These are phyloP conservation scores for Melospiza melodia DNA, from an alignment of 2,113 vertebrate genomes.

Conservation along the genomic window DNA sequence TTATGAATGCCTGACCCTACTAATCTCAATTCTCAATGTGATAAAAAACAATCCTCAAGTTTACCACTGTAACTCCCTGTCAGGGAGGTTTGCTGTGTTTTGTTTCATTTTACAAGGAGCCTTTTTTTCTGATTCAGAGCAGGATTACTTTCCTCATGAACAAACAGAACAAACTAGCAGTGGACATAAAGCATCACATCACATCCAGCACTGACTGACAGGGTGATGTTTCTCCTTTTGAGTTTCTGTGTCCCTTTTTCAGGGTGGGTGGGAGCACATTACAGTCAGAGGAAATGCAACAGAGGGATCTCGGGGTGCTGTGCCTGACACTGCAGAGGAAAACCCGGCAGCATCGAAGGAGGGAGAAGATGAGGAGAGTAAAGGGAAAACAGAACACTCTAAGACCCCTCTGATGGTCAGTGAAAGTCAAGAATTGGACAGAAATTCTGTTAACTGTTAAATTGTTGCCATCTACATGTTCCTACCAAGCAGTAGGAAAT, in stretches of 20 bases:
- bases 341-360: not conserved
- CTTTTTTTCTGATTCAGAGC: not conserved
- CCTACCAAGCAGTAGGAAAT: not conserved
- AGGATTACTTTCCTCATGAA: not conserved
- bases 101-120: not conserved
- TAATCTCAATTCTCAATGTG: not conserved
- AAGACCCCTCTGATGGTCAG: conserved; percentile 17
- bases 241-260: not conserved
- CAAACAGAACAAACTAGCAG: not conserved
- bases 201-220: not conserved
- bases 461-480: rapidly evolving
- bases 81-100: not conserved
- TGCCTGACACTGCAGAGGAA: not conserved
- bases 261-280: conserved; percentile 97
- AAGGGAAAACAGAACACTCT: not conserved
- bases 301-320: conserved; percentile 55
- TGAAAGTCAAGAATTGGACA: conserved; percentile 43
- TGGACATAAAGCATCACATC: not conserved
- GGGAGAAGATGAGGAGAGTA: not conserved
- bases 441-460: conserved; percentile 72
- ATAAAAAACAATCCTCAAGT: not conserved
- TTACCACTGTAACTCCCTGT: not conserved
- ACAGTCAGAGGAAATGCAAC: conserved; percentile 86
- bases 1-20: not conserved
- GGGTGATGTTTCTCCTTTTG: not conserved